phyloP scores from a whole-genome alignment of 2,113 vertebrate genomes.

The Galeopterus variegatus region DNA sequence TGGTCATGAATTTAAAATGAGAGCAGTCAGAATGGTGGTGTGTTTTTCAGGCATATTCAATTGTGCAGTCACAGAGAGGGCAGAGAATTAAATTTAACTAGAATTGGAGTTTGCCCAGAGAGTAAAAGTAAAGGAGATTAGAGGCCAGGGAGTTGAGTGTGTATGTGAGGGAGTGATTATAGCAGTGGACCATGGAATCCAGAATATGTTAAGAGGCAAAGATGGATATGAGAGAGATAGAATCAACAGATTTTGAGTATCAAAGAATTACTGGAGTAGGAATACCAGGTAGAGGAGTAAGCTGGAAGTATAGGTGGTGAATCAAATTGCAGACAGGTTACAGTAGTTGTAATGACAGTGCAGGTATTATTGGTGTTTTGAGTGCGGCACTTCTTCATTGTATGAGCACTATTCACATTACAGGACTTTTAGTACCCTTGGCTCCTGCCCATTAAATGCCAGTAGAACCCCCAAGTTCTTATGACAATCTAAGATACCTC shows the following conservation, averaged over 20 bases:
- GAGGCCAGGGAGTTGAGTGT: background rate
- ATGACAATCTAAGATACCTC: background rate
- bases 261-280: background rate
- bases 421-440: background rate
- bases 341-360: background rate
- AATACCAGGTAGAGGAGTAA: background rate
- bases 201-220: background rate
- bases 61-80: too few species aligned
- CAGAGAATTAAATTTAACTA: background rate
- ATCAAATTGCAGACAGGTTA: background rate
- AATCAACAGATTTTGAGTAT: background rate
- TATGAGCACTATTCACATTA: background rate
- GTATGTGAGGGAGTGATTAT: background rate
- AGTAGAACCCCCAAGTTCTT: background rate
- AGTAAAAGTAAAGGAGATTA: background rate
- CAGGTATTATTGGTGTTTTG: background rate
- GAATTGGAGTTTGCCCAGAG: background rate
- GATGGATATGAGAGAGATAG: background rate
- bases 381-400: background rate
- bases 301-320: background rate
- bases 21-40: background rate
- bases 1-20: conserved; percentile 2
- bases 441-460: background rate
- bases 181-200: background rate
- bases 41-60: background rate